Percentiles rank a stretch among this genome's conserved stretches.
phyloP scores from a whole-genome alignment of 2,888 invertebrate species.

The Pandemis corylana region DNA sequence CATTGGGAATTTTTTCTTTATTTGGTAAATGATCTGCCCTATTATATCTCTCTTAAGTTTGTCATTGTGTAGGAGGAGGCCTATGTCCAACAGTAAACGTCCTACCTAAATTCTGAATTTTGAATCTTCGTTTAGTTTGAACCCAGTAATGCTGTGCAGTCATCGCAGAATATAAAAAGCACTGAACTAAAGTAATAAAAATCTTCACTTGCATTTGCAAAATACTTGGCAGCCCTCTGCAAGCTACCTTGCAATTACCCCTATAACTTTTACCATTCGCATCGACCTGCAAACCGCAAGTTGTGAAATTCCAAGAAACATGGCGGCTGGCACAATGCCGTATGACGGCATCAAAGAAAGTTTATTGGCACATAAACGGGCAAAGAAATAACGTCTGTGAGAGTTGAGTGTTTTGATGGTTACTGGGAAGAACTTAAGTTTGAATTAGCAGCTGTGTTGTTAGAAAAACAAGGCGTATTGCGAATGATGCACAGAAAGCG shows the following conservation, averaged over 20 bases:
- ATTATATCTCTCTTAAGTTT: too few species aligned
- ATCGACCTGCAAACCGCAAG: constrained; percentile 8
- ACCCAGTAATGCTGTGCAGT: not conserved
- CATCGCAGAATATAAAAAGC: not conserved
- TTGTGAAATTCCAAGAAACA: constrained; percentile 7
- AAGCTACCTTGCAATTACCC: constrained; percentile 1
- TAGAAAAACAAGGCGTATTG: too few species aligned
- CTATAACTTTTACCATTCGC: not conserved
- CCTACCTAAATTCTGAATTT: too few species aligned
- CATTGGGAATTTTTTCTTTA: too few species aligned
- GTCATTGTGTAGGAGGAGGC: too few species aligned
- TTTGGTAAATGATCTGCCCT: too few species aligned
- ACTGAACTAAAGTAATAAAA: not conserved
- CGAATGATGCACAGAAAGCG: too few species aligned
- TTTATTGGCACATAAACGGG: not conserved
- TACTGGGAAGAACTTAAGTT: not conserved
- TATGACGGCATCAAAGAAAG: constrained; percentile 8
- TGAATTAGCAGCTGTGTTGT: not conserved
- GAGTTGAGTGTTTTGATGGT: not conserved
- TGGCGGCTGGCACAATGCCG: constrained; percentile 8
- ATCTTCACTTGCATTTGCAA: not conserved
- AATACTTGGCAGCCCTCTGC: not conserved
- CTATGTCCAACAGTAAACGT: too few species aligned
- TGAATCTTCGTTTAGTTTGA: too few species aligned
- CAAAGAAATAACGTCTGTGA: not conserved